Conservation (phyloP, 35 echinoderm and acorn worm genomes). For the Heliocidaris tuberculata region DNA sequence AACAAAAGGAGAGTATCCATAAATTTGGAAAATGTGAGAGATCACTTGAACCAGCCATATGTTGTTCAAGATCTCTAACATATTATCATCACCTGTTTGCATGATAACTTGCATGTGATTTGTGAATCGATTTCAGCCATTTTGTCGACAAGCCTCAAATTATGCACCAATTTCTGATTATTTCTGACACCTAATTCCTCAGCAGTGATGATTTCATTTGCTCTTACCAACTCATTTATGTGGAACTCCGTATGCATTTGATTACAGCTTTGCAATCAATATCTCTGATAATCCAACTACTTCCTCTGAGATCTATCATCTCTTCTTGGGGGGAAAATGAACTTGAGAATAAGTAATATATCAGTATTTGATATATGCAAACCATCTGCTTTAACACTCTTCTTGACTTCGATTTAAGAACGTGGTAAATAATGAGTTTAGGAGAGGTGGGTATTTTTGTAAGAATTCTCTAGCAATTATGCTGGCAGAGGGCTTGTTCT, state of each 20-base stretch:
- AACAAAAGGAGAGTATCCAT: too few species aligned
- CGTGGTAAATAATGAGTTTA: background rate
- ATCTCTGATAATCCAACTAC: background rate
- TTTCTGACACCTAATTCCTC: background rate
- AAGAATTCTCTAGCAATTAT: background rate
- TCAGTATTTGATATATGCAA: background rate
- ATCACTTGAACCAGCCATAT: too few species aligned
- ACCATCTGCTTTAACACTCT: background rate
- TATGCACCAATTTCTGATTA: background rate
- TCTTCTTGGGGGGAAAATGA: background rate
- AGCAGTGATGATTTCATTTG: background rate
- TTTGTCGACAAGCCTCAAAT: background rate
- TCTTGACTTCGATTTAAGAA: background rate
- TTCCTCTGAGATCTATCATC: background rate
- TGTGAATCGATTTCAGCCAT: background rate
- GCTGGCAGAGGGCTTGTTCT: background rate
- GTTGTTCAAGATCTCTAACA: background rate
- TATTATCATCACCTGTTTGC: background rate
- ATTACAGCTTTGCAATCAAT: background rate
- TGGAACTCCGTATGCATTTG: background rate
- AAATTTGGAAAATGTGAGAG: too few species aligned
- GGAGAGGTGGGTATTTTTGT: background rate
- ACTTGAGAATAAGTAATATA: constrained; percentile 6
- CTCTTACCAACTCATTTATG: background rate
- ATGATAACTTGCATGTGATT: background rate